Percentiles rank a stretch among this genome's conserved stretches.
Conservation (phyloP, 2,888 invertebrate species). For the Exephanes ischioxanthus region DNA sequence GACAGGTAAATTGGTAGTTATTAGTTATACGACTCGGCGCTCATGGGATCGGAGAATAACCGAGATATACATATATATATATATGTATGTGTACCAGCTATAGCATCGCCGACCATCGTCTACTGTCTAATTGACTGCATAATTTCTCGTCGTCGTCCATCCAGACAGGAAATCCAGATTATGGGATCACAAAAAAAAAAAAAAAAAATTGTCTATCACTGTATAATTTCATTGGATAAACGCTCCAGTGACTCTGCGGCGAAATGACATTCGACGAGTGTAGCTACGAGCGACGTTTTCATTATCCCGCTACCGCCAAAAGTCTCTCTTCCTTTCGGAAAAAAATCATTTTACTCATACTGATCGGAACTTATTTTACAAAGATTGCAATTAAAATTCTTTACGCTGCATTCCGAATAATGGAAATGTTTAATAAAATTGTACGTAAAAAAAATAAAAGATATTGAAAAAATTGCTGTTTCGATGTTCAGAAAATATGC, state of each 20-base stretch:
- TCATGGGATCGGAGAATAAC: constrained; percentile 30
- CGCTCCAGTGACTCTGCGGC: constrained; percentile 1
- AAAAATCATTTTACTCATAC: too few relatives aligned
- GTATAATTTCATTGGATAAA: constrained; percentile 52
- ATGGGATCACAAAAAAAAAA: constrained; percentile 53
- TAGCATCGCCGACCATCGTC: constrained; percentile 39
- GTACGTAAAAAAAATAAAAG: too few relatives aligned
- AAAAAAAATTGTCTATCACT: constrained; percentile 58
- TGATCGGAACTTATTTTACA: too few relatives aligned
- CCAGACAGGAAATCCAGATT: constrained; percentile 64
- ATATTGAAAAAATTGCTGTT: too few relatives aligned
- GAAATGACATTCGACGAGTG: constrained; percentile 15
- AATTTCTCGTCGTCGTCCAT: constrained; percentile 62
- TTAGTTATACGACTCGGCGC: constrained; percentile 74
- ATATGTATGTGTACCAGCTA: not conserved
- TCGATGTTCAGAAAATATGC: too few relatives aligned
- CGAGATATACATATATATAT: not conserved
- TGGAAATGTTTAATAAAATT: too few relatives aligned
- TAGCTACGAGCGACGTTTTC: not conserved
- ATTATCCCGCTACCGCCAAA: not conserved
- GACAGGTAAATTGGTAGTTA: constrained; percentile 82
- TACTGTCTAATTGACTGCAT: constrained; percentile 62
- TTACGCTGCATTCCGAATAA: not conserved
- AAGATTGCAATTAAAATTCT: not conserved
- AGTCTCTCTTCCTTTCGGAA: too few relatives aligned